Conservation (phyloP, 1,140 invertebrate species). For the Zaprionus capensis region DNA sequence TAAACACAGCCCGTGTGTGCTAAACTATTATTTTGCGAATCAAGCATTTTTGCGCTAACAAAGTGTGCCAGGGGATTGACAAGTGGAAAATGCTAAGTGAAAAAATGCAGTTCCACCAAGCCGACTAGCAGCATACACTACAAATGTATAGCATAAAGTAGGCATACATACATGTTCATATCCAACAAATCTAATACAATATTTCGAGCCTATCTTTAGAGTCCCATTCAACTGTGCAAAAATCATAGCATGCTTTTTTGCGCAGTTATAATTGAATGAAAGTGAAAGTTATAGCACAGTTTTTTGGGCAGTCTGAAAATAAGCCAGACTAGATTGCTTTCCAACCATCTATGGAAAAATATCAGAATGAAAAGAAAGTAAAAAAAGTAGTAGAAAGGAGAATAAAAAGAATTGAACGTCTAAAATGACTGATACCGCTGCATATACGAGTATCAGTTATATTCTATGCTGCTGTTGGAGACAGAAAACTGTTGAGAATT, state of each 20-base stretch:
- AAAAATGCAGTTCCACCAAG: neutral
- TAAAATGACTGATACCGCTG: neutral
- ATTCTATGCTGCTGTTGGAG: neutral
- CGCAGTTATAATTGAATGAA: too few species aligned
- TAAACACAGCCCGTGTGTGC: constrained; percentile 8
- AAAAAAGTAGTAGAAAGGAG: neutral
- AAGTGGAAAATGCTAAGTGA: constrained; percentile 31
- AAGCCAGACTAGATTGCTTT: neutral
- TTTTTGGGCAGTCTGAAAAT: neutral
- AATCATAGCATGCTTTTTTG: too few species aligned
- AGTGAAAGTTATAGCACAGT: neutral
- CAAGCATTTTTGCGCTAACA: constrained; percentile 51
- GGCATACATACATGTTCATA: too few species aligned
- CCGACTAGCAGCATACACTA: constrained; percentile 17
- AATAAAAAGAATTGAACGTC: neutral
- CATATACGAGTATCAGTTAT: too few species aligned
- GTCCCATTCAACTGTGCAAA: too few species aligned
- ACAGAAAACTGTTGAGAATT: constrained; percentile 23
- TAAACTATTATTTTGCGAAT: constrained; percentile 59
- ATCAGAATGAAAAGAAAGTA: too few species aligned
- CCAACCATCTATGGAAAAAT: too few species aligned
- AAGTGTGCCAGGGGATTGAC: constrained; percentile 22
- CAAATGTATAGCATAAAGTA: too few species aligned
- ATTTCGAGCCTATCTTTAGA: too few species aligned
- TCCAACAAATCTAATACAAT: too few species aligned